phyloP scores from a whole-genome alignment of 2,113 vertebrate genomes.

The Neogale vison region DNA sequence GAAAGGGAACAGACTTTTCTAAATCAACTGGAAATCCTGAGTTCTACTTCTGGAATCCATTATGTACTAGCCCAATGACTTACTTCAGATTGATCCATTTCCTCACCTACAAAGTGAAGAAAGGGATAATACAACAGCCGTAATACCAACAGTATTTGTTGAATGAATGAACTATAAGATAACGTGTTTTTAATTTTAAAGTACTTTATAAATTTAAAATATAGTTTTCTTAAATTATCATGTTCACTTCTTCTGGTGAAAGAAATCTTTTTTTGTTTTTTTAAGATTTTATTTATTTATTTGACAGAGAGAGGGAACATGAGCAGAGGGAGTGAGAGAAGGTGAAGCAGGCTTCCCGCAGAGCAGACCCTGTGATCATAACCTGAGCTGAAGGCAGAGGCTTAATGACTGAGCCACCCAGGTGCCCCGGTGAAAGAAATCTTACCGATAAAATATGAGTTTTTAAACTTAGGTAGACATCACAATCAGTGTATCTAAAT shows the following conservation, averaged over 20 bases:
- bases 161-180: background rate
- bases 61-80: background rate
- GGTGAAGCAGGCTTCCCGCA: too few species aligned
- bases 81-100: background rate
- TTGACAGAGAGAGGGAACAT: too few species aligned
- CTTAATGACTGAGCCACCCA: too few species aligned
- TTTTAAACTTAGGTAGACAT: background rate
- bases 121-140: background rate
- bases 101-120: background rate
- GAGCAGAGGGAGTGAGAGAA: too few species aligned
- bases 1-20: background rate
- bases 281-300: too few species aligned
- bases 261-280: background rate
- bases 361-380: too few species aligned
- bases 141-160: background rate
- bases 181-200: background rate
- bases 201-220: background rate
- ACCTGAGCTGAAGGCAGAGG: too few species aligned
- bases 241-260: background rate
- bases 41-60: background rate
- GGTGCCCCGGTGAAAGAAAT: background rate
- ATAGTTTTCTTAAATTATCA: constrained; percentile 6
- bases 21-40: background rate
- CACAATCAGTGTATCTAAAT: constrained; percentile 1
- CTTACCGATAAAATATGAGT: background rate